A percentile compares a stretch with the other conserved stretches of the same genome.
These are phyloP conservation scores for Scaptomyza reducta DNA, from an alignment of 2,888 invertebrate genomes.

Conservation along the genomic window DNA sequence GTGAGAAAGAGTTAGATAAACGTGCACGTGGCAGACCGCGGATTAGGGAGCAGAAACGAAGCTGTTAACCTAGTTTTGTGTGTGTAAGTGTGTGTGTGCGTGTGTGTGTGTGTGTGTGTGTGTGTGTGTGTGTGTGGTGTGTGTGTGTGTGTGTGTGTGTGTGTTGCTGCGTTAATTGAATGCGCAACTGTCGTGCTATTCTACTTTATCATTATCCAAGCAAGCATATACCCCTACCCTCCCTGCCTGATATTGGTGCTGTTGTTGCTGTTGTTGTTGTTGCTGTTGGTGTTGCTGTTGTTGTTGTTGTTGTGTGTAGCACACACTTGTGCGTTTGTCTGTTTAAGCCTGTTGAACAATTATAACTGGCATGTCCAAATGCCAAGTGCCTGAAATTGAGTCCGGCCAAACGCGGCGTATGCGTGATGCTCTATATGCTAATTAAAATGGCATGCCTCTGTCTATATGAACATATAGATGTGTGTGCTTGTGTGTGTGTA, in stretches of 20 bases:
- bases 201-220: slow-evolving; percentile 44
- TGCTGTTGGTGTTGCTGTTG: neutral
- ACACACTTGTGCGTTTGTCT: slow-evolving; percentile 56
- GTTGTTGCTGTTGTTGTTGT: neutral
- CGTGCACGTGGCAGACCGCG: slow-evolving; percentile 57
- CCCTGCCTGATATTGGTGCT: no score
- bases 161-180: slow-evolving; percentile 68
- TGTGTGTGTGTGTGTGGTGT: no score
- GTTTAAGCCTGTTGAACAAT: slow-evolving; percentile 78
- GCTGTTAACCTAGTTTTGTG: slow-evolving; percentile 63
- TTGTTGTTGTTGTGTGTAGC: neutral
- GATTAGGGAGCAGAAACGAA: slow-evolving; percentile 49
- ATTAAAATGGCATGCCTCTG: slow-evolving; percentile 66
- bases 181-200: slow-evolving; percentile 71
- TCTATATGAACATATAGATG: slow-evolving; percentile 20
- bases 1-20: slow-evolving; percentile 35
- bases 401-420: slow-evolving; percentile 69
- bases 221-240: neutral
- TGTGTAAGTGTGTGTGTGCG: slow-evolving; percentile 4
- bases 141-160: slow-evolving; percentile 4
- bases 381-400: slow-evolving; percentile 78
- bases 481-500: slow-evolving; percentile 10
- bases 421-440: slow-evolving; percentile 76
- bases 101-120: slow-evolving; percentile 7
- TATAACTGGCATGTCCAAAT: slow-evolving; percentile 78